Evolutionary conservation across 1,140 invertebrate species (phyloP).

Genomic region (Aphelenchoides fujianensis): DNA sequence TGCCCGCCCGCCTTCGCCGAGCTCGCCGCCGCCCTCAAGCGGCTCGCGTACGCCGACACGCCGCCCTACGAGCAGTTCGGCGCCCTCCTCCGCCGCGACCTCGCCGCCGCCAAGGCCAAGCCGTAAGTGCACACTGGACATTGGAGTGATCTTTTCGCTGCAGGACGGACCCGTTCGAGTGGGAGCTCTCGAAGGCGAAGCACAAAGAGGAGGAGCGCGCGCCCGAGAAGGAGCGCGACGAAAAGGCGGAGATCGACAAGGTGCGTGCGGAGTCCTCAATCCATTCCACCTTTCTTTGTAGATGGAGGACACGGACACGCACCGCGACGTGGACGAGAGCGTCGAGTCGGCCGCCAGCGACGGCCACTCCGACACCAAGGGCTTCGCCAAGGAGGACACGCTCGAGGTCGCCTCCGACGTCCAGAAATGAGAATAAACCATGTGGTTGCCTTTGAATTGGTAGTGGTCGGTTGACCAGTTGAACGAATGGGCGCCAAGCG

Average conservation of each 20-base stretch:
- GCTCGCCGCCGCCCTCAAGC: constrained; percentile 34
- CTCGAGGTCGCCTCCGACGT: constrained; percentile 70
- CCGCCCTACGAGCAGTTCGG: constrained; percentile 39
- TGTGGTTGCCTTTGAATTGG: too few relatives aligned
- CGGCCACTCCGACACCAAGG: constrained; percentile 85
- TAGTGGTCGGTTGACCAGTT: too few relatives aligned
- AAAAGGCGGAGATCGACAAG: constrained; percentile 42
- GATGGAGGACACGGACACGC: constrained; percentile 40
- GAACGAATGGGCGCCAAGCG: too few relatives aligned
- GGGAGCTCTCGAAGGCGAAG: constrained; percentile 29
- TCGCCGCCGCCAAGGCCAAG: constrained; percentile 38
- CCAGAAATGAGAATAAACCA: too few relatives aligned
- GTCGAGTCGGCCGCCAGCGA: constrained; percentile 79
- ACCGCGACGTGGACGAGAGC: constrained; percentile 90
- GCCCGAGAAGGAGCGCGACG: constrained; percentile 29
- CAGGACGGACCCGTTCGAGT: constrained; percentile 51
- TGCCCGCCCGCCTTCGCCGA: constrained; percentile 43
- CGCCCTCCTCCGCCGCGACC: constrained; percentile 32
- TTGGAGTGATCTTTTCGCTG: neutral
- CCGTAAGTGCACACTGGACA: neutral
- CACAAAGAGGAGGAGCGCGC: constrained; percentile 21
- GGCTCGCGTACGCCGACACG: constrained; percentile 44
- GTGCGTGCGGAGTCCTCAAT: constrained; percentile 2
- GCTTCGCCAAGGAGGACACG: constrained; percentile 38
- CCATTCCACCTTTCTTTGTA: constrained; percentile 18